These are phyloP conservation scores for Polydrusus pterygomalis DNA, from an alignment of 2,888 invertebrate genomes.

Conservation along the genomic window DNA sequence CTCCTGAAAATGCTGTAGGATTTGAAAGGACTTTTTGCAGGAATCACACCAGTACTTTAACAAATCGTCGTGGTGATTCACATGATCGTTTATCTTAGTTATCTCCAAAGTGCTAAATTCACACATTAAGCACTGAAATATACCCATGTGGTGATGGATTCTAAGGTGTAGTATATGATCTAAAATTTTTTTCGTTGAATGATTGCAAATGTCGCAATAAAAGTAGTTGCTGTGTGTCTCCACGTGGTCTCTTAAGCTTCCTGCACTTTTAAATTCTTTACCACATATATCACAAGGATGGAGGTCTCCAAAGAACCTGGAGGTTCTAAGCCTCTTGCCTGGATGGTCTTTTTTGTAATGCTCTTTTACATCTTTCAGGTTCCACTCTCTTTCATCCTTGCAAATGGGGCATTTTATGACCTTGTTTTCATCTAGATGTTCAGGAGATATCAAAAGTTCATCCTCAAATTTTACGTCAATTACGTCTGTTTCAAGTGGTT, in stretches of 20 bases:
- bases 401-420: constrained; percentile 64
- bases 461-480: constrained; percentile 52
- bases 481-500: constrained; percentile 31
- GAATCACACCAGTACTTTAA: constrained; percentile 74
- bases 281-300: constrained; percentile 69
- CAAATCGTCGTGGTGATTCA: constrained; percentile 67
- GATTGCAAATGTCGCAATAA: constrained; percentile 68
- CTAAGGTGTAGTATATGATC: constrained; percentile 69
- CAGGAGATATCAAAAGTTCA: constrained; percentile 42
- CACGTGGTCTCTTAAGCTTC: constrained; percentile 68
- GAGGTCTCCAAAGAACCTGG: constrained; percentile 59
- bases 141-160: constrained; percentile 66
- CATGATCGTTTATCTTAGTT: constrained; percentile 67
- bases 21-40: constrained; percentile 76
- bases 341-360: constrained; percentile 65
- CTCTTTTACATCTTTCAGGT: constrained; percentile 61
- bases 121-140: constrained; percentile 69
- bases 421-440: constrained; percentile 44
- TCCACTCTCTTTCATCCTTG: constrained; percentile 63
- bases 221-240: constrained; percentile 69
- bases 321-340: constrained; percentile 63
- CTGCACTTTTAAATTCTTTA: constrained; percentile 66
- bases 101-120: constrained; percentile 67
- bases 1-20: constrained; percentile 75
- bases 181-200: constrained; percentile 67